A percentile compares a stretch with the other conserved stretches of the same genome.
Conservation (phyloP, 2,888 invertebrate species). For the Drosophila fungiperda region DNA sequence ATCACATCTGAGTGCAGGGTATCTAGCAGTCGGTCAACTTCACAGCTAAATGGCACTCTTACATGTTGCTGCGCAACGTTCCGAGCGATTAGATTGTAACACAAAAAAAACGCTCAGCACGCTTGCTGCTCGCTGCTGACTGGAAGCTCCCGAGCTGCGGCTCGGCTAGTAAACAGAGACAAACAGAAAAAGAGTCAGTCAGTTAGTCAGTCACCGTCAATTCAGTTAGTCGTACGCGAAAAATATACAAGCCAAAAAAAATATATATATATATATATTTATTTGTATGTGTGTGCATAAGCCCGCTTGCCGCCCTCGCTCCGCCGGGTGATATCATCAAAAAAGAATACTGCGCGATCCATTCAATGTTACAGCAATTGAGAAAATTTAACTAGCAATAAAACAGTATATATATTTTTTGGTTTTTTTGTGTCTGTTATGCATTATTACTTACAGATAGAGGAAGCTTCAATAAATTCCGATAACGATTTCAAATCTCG, state of each 20-base stretch:
- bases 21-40: background rate
- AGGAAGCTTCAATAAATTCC: conserved; percentile 18
- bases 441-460: conserved; percentile 3
- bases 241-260: conserved; percentile 54
- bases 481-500: conserved; percentile 10
- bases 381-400: conserved; percentile 5
- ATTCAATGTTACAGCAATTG: conserved; percentile 52
- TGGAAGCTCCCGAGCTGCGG: conserved; percentile 25
- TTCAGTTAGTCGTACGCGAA: conserved; percentile 70
- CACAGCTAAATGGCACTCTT: background rate
- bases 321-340: conserved; percentile 48
- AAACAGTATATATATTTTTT: background rate
- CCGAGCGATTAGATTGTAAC: conserved; percentile 68
- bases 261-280: background rate
- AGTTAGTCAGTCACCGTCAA: conserved; percentile 46
- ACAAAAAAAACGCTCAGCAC: conserved; percentile 32
- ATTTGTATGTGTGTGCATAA: background rate
- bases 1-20: conserved; percentile 10
- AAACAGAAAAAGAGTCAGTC: conserved; percentile 22
- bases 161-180: conserved; percentile 46
- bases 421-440: background rate
- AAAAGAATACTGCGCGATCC: conserved; percentile 20
- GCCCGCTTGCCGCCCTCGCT: conserved; percentile 21
- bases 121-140: conserved; percentile 33
- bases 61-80: conserved; percentile 43